These are phyloP conservation scores for Drosophila meridiana DNA, from an alignment of 2,888 invertebrate species.

Conservation along the genomic window DNA sequence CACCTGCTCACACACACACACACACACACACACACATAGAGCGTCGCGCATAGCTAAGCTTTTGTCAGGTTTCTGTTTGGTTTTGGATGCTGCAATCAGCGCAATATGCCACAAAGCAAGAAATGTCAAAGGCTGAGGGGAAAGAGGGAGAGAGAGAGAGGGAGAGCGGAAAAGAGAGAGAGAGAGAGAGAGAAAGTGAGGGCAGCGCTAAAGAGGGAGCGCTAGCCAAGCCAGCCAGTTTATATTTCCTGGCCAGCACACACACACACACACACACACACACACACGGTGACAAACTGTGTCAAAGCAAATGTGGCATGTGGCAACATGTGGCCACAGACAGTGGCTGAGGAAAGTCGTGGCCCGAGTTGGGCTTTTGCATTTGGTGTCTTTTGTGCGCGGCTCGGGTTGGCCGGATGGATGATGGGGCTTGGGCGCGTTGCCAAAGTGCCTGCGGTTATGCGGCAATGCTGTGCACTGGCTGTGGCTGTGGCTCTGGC, in stretches of 20 bases:
- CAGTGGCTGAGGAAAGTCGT: slow-evolving; percentile 10
- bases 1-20: background rate
- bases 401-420: slow-evolving; percentile 32
- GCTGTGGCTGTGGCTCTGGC: background rate
- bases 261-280: slow-evolving; percentile 7
- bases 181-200: background rate
- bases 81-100: slow-evolving; percentile 30
- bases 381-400: slow-evolving; percentile 29
- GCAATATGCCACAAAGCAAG: slow-evolving; percentile 38
- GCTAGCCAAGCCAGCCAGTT: slow-evolving; percentile 24
- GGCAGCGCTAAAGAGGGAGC: background rate
- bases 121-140: background rate
- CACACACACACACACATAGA: background rate
- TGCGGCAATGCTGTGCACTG: slow-evolving; percentile 57
- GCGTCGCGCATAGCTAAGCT: background rate
- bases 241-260: slow-evolving; percentile 46
- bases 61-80: slow-evolving; percentile 19
- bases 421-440: slow-evolving; percentile 42
- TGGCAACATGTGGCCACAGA: slow-evolving; percentile 55
- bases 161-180: background rate
- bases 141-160: background rate
- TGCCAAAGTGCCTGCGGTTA: slow-evolving; percentile 78
- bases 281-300: slow-evolving; percentile 36
- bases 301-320: slow-evolving; percentile 45
- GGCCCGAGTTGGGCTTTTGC: slow-evolving; percentile 18